Conservation (phyloP, 1,140 invertebrate genomes). For the Papilio aristodemus region DNA sequence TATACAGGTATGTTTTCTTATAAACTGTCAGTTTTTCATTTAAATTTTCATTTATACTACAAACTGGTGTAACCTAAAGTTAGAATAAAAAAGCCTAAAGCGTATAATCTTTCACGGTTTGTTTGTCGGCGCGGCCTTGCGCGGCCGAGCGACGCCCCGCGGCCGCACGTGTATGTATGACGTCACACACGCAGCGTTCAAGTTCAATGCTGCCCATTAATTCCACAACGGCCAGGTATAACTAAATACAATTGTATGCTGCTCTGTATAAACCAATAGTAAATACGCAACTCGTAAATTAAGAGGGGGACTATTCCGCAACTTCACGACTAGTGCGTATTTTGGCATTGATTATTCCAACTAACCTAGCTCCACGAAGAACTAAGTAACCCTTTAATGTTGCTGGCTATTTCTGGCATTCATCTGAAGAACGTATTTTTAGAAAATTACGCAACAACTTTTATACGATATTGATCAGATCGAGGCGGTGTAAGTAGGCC, state of each 20-base stretch:
- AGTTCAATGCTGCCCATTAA: conserved; percentile 77
- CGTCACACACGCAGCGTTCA: conserved; percentile 72
- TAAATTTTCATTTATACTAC: neutral
- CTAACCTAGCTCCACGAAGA: no score
- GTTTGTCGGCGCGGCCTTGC: conserved; percentile 57
- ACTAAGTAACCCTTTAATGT: no score
- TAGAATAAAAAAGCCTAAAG: conserved; percentile 4
- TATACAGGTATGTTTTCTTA: no score
- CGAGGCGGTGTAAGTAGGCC: neutral
- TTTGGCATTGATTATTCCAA: no score
- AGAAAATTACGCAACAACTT: no score
- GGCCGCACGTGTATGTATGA: conserved; percentile 56
- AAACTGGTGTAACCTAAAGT: conserved; percentile 1
- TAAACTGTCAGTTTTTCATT: neutral
- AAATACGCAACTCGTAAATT: no score
- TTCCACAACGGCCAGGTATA: conserved; percentile 55
- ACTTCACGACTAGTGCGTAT: no score
- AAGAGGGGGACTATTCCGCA: no score
- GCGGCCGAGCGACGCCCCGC: conserved; percentile 40
- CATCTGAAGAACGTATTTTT: conserved; percentile 24
- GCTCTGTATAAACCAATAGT: no score
- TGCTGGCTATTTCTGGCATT: no score
- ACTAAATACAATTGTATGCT: no score
- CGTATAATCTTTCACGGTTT: conserved; percentile 38
- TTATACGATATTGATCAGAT: no score